A percentile compares a stretch with the other conserved stretches of the same genome.
Conservation (phyloP, 2,797 vertebrate species). For the Carcharodon carcharias region DNA sequence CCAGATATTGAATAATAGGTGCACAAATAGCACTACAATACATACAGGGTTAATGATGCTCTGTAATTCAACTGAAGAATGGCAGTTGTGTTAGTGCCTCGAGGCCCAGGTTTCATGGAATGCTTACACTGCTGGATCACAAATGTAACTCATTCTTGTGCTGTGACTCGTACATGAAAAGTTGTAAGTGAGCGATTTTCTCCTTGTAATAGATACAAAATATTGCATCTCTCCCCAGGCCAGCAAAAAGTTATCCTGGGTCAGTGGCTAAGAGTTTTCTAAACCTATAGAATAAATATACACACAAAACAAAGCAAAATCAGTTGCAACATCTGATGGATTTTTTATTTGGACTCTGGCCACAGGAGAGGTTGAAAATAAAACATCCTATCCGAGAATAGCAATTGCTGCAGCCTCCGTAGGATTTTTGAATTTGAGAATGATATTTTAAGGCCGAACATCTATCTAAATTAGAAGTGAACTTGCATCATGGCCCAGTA, state of each 20-base stretch:
- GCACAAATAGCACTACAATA: neutral
- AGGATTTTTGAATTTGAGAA: neutral
- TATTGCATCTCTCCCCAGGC: constrained; percentile 23
- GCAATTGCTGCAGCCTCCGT: neutral
- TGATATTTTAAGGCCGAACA: neutral
- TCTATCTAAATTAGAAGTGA: neutral
- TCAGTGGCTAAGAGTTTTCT: constrained; percentile 1
- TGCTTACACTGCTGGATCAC: neutral
- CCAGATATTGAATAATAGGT: neutral
- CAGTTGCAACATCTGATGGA: too few species aligned
- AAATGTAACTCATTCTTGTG: constrained; percentile 22
- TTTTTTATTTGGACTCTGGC: neutral
- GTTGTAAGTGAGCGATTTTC: constrained; percentile 30
- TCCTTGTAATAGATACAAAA: constrained; percentile 23
- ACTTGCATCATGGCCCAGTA: neutral
- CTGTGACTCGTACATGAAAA: neutral
- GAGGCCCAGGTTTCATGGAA: neutral
- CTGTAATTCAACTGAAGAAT: neutral
- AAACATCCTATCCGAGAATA: neutral
- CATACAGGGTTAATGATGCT: neutral
- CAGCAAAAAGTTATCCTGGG: neutral
- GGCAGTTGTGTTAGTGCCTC: neutral
- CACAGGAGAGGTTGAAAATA: neutral
- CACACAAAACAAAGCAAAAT: neutral
- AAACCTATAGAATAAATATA: constrained; percentile 12